A percentile compares a stretch with the other conserved stretches of the same genome.
Evolutionary conservation across 2,113 vertebrate genomes (phyloP).

Genomic region (Oreamnos americanus): DNA sequence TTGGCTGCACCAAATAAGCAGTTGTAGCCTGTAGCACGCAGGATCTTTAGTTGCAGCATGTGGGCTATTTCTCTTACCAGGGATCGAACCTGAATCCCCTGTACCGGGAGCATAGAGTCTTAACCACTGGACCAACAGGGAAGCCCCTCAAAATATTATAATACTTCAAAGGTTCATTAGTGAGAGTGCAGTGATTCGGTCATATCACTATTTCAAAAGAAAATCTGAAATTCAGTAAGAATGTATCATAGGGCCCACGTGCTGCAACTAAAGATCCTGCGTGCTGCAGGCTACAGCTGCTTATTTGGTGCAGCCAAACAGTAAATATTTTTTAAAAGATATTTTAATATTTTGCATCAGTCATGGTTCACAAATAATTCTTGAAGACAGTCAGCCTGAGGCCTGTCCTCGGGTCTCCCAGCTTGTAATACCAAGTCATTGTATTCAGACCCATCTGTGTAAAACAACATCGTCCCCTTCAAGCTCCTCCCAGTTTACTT

Average conservation of each 20-base stretch:
- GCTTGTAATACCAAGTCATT: not conserved
- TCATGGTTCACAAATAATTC: not conserved
- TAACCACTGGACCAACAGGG: not conserved
- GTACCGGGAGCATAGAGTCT: not conserved
- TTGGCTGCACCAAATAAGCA: not conserved
- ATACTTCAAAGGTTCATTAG: not conserved
- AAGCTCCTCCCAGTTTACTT: not conserved
- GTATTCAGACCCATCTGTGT: not conserved
- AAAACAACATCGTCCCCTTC: not conserved
- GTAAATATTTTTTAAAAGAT: not conserved
- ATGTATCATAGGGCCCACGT: not conserved
- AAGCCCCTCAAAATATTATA: not conserved
- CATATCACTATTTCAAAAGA: not conserved
- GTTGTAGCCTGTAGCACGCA: rapidly evolving
- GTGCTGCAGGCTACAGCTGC: not conserved
- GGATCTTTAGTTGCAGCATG: not conserved
- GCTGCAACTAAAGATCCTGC: not conserved
- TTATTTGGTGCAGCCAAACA: not conserved
- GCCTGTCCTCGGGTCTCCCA: not conserved
- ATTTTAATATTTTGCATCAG: not conserved
- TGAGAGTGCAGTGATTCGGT: not conserved
- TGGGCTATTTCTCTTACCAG: not conserved
- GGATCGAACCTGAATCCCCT: not conserved
- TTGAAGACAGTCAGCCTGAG: not conserved
- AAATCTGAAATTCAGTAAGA: not conserved